Evolutionary conservation across 2,113 vertebrate species (phyloP), one percentile per base, ranked within the genome.

Genomic region (Sula dactylatra): DNA sequence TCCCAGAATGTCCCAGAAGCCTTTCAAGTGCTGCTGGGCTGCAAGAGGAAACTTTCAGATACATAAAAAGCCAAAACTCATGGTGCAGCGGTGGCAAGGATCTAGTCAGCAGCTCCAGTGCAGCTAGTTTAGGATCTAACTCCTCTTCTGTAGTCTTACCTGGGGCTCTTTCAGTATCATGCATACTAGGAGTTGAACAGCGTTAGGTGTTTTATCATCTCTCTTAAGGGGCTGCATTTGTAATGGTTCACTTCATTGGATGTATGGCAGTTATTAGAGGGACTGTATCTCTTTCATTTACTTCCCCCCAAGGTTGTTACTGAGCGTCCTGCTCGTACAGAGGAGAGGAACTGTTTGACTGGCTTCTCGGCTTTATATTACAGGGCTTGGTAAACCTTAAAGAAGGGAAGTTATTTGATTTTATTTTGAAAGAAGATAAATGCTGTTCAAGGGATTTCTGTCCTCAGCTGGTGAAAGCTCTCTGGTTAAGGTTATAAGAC

Each of bases 41-140:
- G 47, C 58, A 42, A n/a, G 77, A 65, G 27, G 45, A 19, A 24
- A 34, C 26, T 42, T 40, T 59, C 5, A 38, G 25, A 45, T 38
- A 66, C 5, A 3, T 8, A 29, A 64, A 32, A 79, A 87, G 44
- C 61, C 0, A 0, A 45, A 82, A 9, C 44, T 82, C 0, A 2
- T 4, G 38, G 12, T 62, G 44, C 1, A 4, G 50, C 2, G 1
- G 7, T 29, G 59, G 14, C 22, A 22, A 47, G 16, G 49, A n/a
- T 47, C 40, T 31, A 7, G 34, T 56, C 36, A 49, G 52, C 44
- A 64, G 44, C 47, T 65, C 44, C 65, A 36, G 0, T 24, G 22
- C 77, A 54, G 45, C 21, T 50, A 4, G 25, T 59, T 59, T 18
- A 79, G n/a, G 32, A 40, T 71, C 21, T 14, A 38, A 15, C 45